phyloP scores from a whole-genome alignment of 2,888 invertebrate genomes.

The Blomia tropicalis region DNA sequence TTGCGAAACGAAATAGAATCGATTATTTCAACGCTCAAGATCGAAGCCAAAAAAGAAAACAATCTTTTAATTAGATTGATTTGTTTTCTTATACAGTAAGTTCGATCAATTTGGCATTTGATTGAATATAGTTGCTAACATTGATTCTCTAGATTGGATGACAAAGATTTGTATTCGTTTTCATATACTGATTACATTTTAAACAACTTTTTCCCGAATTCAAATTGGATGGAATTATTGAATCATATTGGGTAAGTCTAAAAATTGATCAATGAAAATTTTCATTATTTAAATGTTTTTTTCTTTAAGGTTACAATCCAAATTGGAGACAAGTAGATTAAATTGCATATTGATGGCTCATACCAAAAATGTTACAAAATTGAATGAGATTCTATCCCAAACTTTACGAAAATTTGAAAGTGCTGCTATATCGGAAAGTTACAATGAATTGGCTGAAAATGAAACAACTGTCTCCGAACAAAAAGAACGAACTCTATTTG shows the following conservation, averaged over 20 bases:
- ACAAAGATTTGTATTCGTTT: neutral
- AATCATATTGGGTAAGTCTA: constrained; percentile 8
- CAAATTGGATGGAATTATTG: constrained; percentile 1
- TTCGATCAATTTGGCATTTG: no score
- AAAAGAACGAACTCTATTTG: neutral
- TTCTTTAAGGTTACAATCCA: neutral
- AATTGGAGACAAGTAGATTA: neutral
- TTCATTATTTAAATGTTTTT: neutral
- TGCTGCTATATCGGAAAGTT: constrained; percentile 4
- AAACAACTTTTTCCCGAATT: neutral
- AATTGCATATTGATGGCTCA: neutral
- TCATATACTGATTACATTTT: neutral
- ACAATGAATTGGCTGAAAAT: neutral
- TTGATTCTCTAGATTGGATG: no score
- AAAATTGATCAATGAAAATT: neutral
- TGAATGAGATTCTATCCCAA: neutral
- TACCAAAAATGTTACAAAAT: neutral
- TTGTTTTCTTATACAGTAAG: neutral
- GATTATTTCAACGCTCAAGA: neutral
- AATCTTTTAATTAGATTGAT: neutral
- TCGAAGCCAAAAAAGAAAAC: neutral
- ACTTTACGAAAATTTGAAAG: neutral
- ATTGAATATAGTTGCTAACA: no score
- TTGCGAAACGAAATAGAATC: neutral
- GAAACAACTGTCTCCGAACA: neutral